Conservation (phyloP, 1,140 invertebrate species). For the Chionoecetes opilio region DNA sequence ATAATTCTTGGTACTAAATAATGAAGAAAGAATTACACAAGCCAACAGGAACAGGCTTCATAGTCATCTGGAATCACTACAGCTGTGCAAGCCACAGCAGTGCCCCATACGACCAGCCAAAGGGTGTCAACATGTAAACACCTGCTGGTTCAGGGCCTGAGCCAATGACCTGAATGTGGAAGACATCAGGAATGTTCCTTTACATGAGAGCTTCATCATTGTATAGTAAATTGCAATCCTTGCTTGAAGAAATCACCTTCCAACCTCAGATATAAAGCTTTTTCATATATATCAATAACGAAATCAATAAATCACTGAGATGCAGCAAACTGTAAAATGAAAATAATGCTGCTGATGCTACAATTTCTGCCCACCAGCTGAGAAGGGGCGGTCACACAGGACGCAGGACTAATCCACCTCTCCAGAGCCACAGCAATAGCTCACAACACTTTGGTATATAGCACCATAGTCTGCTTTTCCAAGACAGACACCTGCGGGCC, state of each 20-base stretch:
- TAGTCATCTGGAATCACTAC: not conserved
- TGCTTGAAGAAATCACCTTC: not conserved
- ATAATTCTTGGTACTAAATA: not conserved
- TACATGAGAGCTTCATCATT: not conserved
- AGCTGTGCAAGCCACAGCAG: not conserved
- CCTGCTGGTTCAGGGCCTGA: not conserved
- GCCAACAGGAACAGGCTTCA: not conserved
- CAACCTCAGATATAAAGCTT: no score
- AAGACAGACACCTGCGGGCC: not conserved
- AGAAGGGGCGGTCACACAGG: no score
- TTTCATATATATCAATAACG: no score
- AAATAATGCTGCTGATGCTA: no score
- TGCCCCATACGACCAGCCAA: not conserved
- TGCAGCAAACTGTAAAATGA: no score
- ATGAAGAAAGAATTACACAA: not conserved
- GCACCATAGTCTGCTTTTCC: not conserved
- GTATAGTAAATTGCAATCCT: not conserved
- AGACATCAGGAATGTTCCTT: not conserved
- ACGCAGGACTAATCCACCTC: no score
- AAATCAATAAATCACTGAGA: no score
- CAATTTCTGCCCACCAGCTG: no score
- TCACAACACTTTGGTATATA: not conserved
- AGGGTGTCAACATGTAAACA: not conserved
- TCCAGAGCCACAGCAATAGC: no score
- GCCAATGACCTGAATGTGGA: not conserved